Conservation (phyloP, 1,140 invertebrate species). For the Andricus grossulariae region DNA sequence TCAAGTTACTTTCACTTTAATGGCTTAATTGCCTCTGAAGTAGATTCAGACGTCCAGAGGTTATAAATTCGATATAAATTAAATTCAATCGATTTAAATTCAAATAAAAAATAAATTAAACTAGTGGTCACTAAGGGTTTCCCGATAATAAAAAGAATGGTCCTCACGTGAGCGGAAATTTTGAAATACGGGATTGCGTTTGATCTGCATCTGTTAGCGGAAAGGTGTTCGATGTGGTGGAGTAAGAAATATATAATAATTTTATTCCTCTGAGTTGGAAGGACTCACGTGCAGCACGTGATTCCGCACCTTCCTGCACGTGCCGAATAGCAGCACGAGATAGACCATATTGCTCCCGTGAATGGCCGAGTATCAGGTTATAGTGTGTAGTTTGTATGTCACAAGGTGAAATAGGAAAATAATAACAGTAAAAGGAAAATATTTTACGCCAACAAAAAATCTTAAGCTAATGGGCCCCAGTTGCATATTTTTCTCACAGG, state of each 20-base stretch:
- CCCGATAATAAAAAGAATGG: background rate
- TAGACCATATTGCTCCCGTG: conserved; percentile 45
- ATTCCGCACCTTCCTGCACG: conserved; percentile 61
- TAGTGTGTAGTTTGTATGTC: background rate
- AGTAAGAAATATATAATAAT: conserved; percentile 51
- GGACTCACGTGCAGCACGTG: conserved; percentile 68
- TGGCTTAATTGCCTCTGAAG: no score
- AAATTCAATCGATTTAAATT: no score
- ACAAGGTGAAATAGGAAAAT: conserved; percentile 18
- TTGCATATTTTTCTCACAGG: background rate
- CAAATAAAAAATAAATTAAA: no score
- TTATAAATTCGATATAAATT: no score
- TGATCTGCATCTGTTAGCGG: conserved; percentile 10
- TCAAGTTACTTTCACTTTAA: no score
- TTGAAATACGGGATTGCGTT: conserved; percentile 1
- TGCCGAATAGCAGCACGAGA: conserved; percentile 54
- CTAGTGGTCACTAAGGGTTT: background rate
- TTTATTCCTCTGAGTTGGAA: conserved; percentile 48
- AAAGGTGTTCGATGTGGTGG: conserved; percentile 49
- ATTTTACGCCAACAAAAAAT: background rate
- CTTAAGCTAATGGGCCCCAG: background rate
- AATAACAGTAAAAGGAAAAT: conserved; percentile 2
- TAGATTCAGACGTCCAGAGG: no score
- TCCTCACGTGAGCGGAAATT: conserved; percentile 4
- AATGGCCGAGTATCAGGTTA: conserved; percentile 12